Evolutionary conservation across 1,140 invertebrate species (phyloP), one percentile per base, ranked within the genome.

Genomic region (Musca domestica): DNA sequence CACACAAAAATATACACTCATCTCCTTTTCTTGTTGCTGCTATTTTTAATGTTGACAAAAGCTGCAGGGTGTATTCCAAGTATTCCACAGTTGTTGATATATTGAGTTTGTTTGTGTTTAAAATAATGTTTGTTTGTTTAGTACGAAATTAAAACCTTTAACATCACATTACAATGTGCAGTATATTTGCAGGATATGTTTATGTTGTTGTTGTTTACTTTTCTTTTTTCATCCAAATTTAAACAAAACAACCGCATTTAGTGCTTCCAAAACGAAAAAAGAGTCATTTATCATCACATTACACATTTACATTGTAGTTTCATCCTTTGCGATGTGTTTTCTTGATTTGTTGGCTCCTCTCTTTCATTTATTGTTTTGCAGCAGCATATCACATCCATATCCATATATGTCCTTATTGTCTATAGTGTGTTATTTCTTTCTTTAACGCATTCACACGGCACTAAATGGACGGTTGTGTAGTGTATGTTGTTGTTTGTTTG

Each of bases 1-100:
- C 30, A 79, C 72, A 79, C 73, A 77, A 77, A 77, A 79, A 80
- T 75, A 80, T 80, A 79, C 77, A 80, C 76, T 74, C 77, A 73
- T 67, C 64, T 51, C 27, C 27, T 68, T 20, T 34, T 41, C 27
- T 61, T 48, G 27, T 23, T 56, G 23, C 6, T 20, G 17, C 19
- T 58, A n/a, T 58, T 58, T 20, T 58, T 19, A 30, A 54, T 66
- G 47, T 41, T 9, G 34, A 2, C 12, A 12, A 5, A 7, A 41
- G 34, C 34, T 41, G 34, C 34, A 41, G 34, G 34, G 27, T 30
- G 2, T 41, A 41, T 41, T 41, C 34, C 34, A 41, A 30, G 10
- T 41, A 41, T 41, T 41, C 34, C 34, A 41, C 34, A 41, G 10
- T 41, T 30, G 27, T 30, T 41, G 34, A 41, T 41, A 41, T 67